Percentiles rank a stretch among this genome's conserved stretches.
Conservation (phyloP, 2,113 vertebrate species). For the human (Homo sapiens) region GRCh38 chr13:49672001-49672500, state of each 20-base stretch:
- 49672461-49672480: background rate
- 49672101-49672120: background rate
- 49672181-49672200: background rate
- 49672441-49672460: background rate
- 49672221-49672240: background rate
- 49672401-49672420: background rate
- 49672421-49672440: background rate
- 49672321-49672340: background rate
- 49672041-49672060: background rate
- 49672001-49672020: background rate
- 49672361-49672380: background rate
- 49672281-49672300: background rate
- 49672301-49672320: background rate
- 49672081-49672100: background rate
- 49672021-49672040: background rate
- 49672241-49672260: background rate
- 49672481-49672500: background rate
- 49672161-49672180: background rate
- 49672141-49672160: background rate
- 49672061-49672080: background rate
- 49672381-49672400: background rate
- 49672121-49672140: background rate
- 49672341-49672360: background rate
- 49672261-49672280: background rate
- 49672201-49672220: conserved; percentile 5